phyloP scores from a whole-genome alignment of 2,888 invertebrate species.

The Litoditis marina region DNA sequence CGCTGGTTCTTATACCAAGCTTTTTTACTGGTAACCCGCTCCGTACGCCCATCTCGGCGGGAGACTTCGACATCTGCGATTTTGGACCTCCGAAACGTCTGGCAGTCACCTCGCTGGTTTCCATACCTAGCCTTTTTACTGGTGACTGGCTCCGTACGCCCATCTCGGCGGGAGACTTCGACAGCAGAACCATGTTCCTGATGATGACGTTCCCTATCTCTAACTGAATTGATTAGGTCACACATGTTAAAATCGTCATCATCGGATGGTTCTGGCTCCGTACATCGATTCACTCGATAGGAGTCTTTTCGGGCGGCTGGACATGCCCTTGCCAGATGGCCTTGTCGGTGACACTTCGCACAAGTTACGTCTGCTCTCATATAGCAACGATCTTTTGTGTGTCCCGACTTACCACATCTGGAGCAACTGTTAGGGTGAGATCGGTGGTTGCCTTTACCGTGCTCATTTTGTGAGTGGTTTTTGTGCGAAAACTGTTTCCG shows the following conservation, averaged over 20 bases:
- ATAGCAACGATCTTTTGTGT: not conserved
- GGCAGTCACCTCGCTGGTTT: too few species aligned
- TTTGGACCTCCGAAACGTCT: too few species aligned
- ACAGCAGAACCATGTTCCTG: not conserved
- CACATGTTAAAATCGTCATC: not conserved
- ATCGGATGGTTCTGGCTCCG: not conserved
- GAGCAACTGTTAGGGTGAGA: constrained; percentile 1
- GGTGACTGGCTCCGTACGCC: not conserved
- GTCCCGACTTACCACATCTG: not conserved
- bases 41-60: not conserved
- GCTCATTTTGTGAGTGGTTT: too few species aligned
- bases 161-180: too few species aligned
- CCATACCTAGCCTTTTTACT: too few species aligned
- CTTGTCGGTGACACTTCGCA: not conserved
- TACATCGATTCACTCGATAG: not conserved
- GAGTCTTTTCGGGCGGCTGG: not conserved
- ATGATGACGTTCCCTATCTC: not conserved
- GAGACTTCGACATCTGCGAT: not conserved
- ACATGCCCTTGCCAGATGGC: not conserved
- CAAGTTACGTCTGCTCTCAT: not conserved
- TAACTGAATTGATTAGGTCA: not conserved
- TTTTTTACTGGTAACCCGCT: not conserved
- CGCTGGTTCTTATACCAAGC: too few species aligned
- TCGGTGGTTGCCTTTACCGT: not conserved
- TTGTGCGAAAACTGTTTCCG: not conserved